Evolutionary conservation across 1,140 invertebrate species (phyloP), one percentile per base, ranked within the genome.

Genomic region (Papilio helenus): DNA sequence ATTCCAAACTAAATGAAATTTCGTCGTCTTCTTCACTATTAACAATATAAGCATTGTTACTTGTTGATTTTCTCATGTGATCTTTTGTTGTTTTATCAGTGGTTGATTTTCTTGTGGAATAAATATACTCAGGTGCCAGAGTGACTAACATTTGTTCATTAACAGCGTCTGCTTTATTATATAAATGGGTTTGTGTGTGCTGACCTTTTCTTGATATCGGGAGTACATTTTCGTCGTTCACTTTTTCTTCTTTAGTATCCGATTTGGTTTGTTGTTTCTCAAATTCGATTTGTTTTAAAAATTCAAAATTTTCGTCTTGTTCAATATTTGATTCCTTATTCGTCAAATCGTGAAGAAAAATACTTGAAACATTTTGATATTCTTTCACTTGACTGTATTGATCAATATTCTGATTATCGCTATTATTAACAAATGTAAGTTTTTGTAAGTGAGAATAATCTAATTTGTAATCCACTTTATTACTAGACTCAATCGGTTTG

Each of bases 401-500:
- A 34, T 68, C 26, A 68, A 18, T 12, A 68, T 34, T 68, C 26
- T 7, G 23, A 12, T 29, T 68, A 16, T 68, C 8, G 23, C 61
- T 68, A 18, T 29, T 68, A 61, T 61, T 61, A 23, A 61, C 10
- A 29, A 29, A 29, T 3, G 61, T 68, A 2, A 16, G 14, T 68
- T 68, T 68, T 68, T 68, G 23, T 68, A 68, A 29, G 18, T 68
- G 61, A 14, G 58, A 65, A 34, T 68, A 68, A 29, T 68, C 4
- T 29, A 68, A 29, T 29, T 68, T 68, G 61, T 61, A 12, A 26
- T 61, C 58, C 20, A 34, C 8, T 29, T 68, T 29, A 29, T 65
- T 65, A 29, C 9, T 55, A 29, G 61, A 29, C 26, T 61, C 58
- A 8, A 68, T 29, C 12, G 23, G 26, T 5, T 68, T 68, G 1